Percentiles rank a stretch among this genome's conserved stretches.
Conservation (phyloP, 2,113 vertebrate genomes). For the Mustelus asterias region DNA sequence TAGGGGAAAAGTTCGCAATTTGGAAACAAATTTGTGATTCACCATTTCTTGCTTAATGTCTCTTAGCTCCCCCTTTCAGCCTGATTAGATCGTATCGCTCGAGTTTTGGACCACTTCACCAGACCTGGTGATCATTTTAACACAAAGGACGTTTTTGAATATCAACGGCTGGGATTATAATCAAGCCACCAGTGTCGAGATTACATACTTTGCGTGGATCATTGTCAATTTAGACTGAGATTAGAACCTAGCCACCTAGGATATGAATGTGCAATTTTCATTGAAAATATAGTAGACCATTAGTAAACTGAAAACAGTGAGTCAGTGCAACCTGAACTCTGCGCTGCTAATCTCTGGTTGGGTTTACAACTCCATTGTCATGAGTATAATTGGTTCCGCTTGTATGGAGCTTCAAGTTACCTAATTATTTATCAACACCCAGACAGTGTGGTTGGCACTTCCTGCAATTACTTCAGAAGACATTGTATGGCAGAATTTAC, state of each 20-base stretch:
- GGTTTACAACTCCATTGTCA: slow-evolving; percentile 24
- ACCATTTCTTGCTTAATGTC: background rate
- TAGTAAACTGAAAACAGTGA: background rate
- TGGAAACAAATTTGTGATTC: background rate
- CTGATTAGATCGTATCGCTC: background rate
- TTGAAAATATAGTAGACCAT: slow-evolving; percentile 1
- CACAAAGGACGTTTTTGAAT: background rate
- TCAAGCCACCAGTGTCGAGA: background rate
- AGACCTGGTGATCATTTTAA: background rate
- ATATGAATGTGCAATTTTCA: background rate
- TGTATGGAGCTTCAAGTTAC: background rate
- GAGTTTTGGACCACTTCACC: background rate
- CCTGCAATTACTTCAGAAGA: slow-evolving; percentile 20
- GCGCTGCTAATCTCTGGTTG: background rate
- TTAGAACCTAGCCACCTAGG: background rate
- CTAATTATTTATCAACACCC: slow-evolving; percentile 14
- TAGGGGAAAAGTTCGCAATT: background rate
- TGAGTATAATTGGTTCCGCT: background rate
- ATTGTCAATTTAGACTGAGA: background rate
- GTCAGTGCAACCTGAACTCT: background rate
- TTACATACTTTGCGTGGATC: background rate
- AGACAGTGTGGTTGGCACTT: background rate
- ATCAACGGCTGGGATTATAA: background rate
- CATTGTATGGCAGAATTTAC: background rate
- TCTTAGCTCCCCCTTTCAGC: background rate